phyloP scores from a whole-genome alignment of 2,113 vertebrate genomes.

The Rhadina sibilatrix region DNA sequence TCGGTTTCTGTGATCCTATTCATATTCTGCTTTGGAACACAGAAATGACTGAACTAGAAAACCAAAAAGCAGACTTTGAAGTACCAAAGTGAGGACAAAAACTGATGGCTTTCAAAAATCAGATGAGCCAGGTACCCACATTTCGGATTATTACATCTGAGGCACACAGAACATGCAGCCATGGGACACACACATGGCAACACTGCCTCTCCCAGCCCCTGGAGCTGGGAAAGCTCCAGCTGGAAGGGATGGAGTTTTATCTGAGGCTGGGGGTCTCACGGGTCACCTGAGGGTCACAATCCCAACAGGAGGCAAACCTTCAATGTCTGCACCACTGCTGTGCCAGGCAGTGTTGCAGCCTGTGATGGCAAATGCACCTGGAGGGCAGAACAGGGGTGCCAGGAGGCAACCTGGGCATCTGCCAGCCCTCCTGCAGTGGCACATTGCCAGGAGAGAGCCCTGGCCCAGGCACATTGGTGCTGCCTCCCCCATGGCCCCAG shows the following conservation, averaged over 20 bases:
- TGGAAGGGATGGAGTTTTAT: not conserved
- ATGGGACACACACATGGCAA: rapidly evolving
- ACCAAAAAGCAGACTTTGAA: not conserved
- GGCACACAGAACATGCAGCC: rapidly evolving
- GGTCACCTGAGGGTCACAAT: not conserved
- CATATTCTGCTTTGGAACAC: not conserved
- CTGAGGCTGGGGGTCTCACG: rapidly evolving
- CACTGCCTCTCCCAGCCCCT: not conserved
- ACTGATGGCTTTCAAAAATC: not conserved
- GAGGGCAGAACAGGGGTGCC: not conserved
- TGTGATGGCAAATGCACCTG: rapidly evolving
- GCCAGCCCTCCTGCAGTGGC: rapidly evolving
- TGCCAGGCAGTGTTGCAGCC: not conserved
- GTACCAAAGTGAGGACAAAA: not conserved
- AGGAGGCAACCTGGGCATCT: rapidly evolving
- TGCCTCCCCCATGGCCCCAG: rapidly evolving
- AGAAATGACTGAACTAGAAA: not conserved
- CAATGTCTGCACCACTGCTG: rapidly evolving
- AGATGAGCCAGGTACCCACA: rapidly evolving
- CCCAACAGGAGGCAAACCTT: not conserved
- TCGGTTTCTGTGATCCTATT: not conserved
- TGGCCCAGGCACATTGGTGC: rapidly evolving
- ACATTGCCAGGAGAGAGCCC: no score
- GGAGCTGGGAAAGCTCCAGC: not conserved
- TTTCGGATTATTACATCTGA: rapidly evolving